These are phyloP conservation scores for Oeneis ivallda DNA, from an alignment of 2,888 invertebrate species.

Conservation along the genomic window DNA sequence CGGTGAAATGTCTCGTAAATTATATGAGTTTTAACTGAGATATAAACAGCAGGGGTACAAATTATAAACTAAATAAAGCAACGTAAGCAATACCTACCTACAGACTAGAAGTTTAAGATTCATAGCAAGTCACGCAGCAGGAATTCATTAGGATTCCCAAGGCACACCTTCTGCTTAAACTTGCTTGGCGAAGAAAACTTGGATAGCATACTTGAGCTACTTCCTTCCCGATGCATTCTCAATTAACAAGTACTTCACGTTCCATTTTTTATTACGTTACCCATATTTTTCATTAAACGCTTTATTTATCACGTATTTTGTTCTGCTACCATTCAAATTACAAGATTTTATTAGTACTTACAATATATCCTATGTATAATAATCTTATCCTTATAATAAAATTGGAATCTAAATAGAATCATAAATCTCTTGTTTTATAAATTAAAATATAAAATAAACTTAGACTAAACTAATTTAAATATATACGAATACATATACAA, in stretches of 20 bases:
- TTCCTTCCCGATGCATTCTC: constrained; percentile 25
- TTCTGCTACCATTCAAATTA: no score
- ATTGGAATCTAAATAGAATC: no score
- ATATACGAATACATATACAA: no score
- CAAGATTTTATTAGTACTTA: no score
- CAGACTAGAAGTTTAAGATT: constrained; percentile 16
- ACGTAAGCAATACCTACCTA: constrained; percentile 22
- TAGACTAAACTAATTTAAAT: no score
- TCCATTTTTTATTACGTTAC: constrained; percentile 6
- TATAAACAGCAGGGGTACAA: constrained; percentile 6
- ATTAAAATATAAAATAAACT: no score
- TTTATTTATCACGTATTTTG: background rate
- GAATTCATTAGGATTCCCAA: constrained; percentile 39
- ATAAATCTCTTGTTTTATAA: no score
- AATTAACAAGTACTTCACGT: constrained; percentile 24
- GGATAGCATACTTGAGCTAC: constrained; percentile 29
- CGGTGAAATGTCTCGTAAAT: no score
- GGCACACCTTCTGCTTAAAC: constrained; percentile 35
- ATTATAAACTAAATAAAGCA: constrained; percentile 2
- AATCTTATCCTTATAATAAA: no score
- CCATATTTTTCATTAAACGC: background rate
- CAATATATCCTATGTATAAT: no score
- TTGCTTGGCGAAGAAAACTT: constrained; percentile 33
- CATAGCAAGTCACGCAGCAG: constrained; percentile 30
- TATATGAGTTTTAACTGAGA: no score